phyloP scores from a whole-genome alignment of 2,113 vertebrate genomes.

The Chinchilla lanigera region DNA sequence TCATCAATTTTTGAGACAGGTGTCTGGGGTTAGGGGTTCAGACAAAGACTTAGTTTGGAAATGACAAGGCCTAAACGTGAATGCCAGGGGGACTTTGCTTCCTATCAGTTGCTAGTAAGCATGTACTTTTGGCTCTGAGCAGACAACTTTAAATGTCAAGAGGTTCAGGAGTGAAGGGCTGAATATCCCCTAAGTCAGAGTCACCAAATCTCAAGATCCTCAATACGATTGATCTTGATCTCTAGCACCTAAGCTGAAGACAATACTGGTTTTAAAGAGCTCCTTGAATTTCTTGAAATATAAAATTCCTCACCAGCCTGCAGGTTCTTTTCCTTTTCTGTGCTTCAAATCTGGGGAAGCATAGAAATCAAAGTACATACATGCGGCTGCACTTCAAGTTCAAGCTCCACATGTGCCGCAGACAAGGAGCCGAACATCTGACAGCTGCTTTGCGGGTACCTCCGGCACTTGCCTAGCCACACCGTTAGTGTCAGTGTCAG shows the following conservation, averaged over 20 bases:
- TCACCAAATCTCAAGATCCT: constrained; percentile 67
- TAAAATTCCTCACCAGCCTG: constrained; percentile 51
- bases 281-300: constrained; percentile 65
- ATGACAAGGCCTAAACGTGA: neutral
- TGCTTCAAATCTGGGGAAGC: constrained; percentile 5
- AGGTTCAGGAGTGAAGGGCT: constrained; percentile 61
- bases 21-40: constrained; percentile 52
- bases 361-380: constrained; percentile 49
- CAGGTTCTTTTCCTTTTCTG: constrained; percentile 54
- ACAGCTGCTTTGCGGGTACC: neutral
- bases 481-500: neutral
- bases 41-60: constrained; percentile 33
- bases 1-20: constrained; percentile 59
- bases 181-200: constrained; percentile 55
- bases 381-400: neutral
- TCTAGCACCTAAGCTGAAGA: neutral
- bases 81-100: neutral
- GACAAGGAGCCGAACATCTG: neutral
- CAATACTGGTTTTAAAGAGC: constrained; percentile 63
- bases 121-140: neutral
- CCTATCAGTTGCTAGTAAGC: constrained; percentile 23
- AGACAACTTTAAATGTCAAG: constrained; percentile 64
- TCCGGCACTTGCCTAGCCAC: neutral
- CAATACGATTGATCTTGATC: constrained; percentile 8
- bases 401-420: neutral